Evolutionary conservation across 2,113 vertebrate genomes (phyloP), one percentile per base, ranked within the genome.

Genomic region (Tragelaphus imberbis): DNA sequence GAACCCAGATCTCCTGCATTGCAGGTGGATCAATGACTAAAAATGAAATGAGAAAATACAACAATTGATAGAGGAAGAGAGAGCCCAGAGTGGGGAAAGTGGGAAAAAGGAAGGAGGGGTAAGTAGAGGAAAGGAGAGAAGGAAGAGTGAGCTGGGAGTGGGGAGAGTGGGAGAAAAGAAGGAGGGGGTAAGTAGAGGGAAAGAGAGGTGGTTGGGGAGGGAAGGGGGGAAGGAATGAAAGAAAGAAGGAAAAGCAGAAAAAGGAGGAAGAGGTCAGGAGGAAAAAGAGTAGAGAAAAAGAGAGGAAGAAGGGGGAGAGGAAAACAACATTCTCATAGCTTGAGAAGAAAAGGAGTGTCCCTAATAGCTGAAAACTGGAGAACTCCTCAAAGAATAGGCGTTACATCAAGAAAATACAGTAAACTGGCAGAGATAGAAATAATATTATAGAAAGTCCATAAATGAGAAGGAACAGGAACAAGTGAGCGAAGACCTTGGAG

Each of bases 71-170:
- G 75, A 77, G 40, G 21, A 25, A 44, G 40, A 44, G 40, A 5
- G 40, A 44, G 40, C 40, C 40, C 40, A 44, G 27, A 55, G 53
- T 55, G 53, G 53, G 55, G 19, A 56, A 56, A 21, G 55, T 56
- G 55, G 55, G 0, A 21, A 7, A 56, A 56, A 2, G 21, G 55
- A 21, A 56, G 19, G 55, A 56, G 55, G 55, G 19, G 55, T 2
- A 21, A 56, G 55, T 56, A 19, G 19, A 56, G 55, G 19, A 19
- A 56, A 56, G 21, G 19, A 56, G 55, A 56, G 19, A 8, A 21
- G 55, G 55, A 56, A 27, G 10, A 23, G 10, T 0, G 9, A 23
- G 21, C 9, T 0, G 11, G 21, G 28, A 21, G 55, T 56, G 55
- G 55, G 56, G 56, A 25, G 10, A 25, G 56, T 58, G 56, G 56